phyloP scores from a whole-genome alignment of 2,888 invertebrate genomes.

The Drosophila koepferae region DNA sequence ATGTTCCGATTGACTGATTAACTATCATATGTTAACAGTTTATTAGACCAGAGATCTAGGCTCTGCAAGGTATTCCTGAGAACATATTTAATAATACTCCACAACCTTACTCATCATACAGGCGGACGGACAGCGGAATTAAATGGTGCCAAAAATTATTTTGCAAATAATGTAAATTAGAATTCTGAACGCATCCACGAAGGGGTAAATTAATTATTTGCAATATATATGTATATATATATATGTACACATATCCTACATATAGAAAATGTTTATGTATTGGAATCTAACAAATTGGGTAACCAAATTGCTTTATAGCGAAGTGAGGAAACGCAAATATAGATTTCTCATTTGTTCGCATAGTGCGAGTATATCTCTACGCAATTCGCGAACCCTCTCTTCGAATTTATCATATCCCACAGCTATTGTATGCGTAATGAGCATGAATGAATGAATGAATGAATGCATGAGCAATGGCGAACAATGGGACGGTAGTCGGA shows the following conservation, averaged over 20 bases:
- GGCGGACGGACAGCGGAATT: not conserved
- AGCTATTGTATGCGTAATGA: conserved; percentile 37
- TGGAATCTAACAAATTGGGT: not conserved
- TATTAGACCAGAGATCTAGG: not conserved
- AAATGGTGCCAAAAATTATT: too few species aligned
- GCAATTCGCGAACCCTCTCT: not conserved
- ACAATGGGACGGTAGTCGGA: conserved; percentile 32
- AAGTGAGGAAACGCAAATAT: conserved; percentile 2
- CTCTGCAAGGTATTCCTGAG: not conserved
- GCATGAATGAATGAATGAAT: conserved; percentile 17
- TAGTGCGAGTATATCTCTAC: not conserved
- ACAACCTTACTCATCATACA: not conserved
- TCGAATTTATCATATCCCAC: conserved; percentile 1
- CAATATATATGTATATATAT: not conserved
- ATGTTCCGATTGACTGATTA: not conserved
- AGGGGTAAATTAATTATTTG: not conserved
- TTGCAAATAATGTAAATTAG: not conserved
- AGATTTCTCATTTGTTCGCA: conserved; percentile 3
- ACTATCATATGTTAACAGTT: not conserved
- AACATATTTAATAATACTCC: not conserved
- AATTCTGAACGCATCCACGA: not conserved
- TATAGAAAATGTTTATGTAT: not conserved
- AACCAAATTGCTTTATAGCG: conserved; percentile 1
- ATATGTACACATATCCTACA: not conserved
- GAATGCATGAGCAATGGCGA: conserved; percentile 32